Conservation (phyloP, 1,140 invertebrate genomes). For the Heliconius himera region DNA sequence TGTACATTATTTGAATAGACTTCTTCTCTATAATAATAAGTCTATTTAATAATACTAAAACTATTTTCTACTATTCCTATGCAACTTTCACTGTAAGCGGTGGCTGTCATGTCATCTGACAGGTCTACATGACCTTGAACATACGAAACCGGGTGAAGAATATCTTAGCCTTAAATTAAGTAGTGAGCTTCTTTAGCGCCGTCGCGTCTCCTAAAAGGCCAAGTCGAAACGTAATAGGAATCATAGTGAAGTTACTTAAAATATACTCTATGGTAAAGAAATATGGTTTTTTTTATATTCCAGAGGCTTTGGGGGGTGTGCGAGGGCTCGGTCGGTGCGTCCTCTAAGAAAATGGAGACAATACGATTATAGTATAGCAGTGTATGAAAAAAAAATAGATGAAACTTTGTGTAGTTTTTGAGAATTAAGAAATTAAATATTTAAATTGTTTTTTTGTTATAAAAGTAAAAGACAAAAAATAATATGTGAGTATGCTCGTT, state of each 20-base stretch:
- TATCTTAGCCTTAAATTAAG: conserved; percentile 72
- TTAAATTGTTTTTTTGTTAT: no score
- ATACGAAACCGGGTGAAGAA: conserved; percentile 53
- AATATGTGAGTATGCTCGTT: no score
- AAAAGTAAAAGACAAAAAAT: no score
- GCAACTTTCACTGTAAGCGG: conserved; percentile 21
- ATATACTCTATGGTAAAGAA: conserved; percentile 22
- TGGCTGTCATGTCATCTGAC: conserved; percentile 37
- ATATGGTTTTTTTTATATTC: conserved; percentile 38
- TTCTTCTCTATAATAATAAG: no score
- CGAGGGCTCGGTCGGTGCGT: conserved; percentile 65
- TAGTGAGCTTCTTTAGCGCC: conserved; percentile 63
- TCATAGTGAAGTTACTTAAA: background rate
- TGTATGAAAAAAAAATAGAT: conserved; percentile 44
- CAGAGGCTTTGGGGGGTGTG: conserved; percentile 52
- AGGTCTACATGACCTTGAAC: conserved; percentile 53
- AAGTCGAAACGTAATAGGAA: conserved; percentile 26
- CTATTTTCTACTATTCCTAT: background rate
- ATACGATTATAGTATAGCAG: conserved; percentile 69
- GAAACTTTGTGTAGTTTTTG: no score
- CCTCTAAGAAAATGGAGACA: conserved; percentile 76
- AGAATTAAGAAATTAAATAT: no score
- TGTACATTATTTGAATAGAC: no score
- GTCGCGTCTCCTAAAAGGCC: conserved; percentile 55
- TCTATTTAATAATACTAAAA: background rate